phyloP scores from a whole-genome alignment of 2,113 vertebrate species.

The Myiopsitta monachus region DNA sequence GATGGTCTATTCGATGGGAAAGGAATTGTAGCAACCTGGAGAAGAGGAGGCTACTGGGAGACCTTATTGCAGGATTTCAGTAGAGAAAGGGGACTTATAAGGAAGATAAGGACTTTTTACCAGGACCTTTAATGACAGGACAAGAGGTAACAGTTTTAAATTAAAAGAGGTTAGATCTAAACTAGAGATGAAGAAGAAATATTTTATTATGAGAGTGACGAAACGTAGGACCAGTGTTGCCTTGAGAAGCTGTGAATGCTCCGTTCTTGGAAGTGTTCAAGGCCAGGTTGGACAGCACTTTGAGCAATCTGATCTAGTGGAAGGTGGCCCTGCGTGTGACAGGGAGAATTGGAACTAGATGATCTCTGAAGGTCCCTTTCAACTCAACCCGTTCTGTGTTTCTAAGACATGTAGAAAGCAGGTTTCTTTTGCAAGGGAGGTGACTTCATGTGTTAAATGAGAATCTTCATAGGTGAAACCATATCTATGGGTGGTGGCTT shows the following conservation, averaged over 20 bases:
- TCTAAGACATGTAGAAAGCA: background rate
- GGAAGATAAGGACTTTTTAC: background rate
- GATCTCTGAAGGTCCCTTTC: background rate
- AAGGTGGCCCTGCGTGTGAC: background rate
- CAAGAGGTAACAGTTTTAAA: background rate
- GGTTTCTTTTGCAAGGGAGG: no score
- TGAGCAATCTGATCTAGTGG: background rate
- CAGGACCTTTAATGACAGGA: background rate
- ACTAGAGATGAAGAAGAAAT: background rate
- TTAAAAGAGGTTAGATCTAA: background rate
- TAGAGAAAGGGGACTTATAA: background rate
- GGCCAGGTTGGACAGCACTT: background rate
- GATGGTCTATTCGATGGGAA: rapidly evolving
- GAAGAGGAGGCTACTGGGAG: background rate
- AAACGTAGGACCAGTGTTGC: background rate
- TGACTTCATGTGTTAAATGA: background rate
- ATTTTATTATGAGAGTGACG: background rate
- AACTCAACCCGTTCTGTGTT: background rate
- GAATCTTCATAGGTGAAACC: background rate
- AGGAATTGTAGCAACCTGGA: background rate
- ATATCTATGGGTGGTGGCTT: background rate
- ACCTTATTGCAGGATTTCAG: background rate
- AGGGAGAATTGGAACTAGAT: background rate
- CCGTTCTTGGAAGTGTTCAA: background rate
- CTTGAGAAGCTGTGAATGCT: background rate